Conservation (phyloP, 1,140 invertebrate species). For the Trichoplusia ni region DNA sequence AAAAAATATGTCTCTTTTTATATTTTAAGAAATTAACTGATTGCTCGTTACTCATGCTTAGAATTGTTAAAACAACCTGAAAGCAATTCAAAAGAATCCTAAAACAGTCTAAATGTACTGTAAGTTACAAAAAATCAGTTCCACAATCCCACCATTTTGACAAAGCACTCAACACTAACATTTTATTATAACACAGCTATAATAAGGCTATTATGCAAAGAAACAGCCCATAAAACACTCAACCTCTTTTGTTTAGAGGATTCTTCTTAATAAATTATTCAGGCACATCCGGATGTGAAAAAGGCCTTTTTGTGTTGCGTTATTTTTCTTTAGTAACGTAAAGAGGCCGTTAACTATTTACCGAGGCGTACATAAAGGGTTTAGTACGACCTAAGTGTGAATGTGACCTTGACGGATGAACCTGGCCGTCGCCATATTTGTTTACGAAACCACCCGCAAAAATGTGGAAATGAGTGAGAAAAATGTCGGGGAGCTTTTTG, state of each 20-base stretch:
- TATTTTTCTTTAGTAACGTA: constrained; percentile 46
- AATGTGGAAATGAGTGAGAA: constrained; percentile 26
- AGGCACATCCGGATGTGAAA: constrained; percentile 46
- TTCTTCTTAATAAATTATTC: constrained; percentile 54
- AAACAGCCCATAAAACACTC: constrained; percentile 42
- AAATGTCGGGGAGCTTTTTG: constrained; percentile 20
- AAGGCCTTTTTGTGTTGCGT: constrained; percentile 44
- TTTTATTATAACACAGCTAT: constrained; percentile 22
- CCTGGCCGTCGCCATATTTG: constrained; percentile 7
- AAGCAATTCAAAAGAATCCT: too few species aligned
- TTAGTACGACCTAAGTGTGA: constrained; percentile 28
- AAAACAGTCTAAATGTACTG: too few species aligned
- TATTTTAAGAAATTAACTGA: too few species aligned
- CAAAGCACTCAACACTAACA: not conserved
- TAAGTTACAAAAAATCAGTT: not conserved
- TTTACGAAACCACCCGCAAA: constrained; percentile 1
- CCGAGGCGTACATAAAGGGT: constrained; percentile 33
- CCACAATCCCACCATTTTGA: not conserved
- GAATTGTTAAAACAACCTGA: too few species aligned
- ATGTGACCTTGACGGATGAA: constrained; percentile 29
- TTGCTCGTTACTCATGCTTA: too few species aligned
- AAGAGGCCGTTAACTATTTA: constrained; percentile 48
- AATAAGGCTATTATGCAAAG: constrained; percentile 30
- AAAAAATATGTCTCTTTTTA: too few species aligned
- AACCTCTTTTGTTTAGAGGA: constrained; percentile 39